Percentiles rank a stretch among this genome's conserved stretches.
Conservation (phyloP, 37 sponge, comb jelly and placozoan species). For the Aplysina aerophoba region DNA sequence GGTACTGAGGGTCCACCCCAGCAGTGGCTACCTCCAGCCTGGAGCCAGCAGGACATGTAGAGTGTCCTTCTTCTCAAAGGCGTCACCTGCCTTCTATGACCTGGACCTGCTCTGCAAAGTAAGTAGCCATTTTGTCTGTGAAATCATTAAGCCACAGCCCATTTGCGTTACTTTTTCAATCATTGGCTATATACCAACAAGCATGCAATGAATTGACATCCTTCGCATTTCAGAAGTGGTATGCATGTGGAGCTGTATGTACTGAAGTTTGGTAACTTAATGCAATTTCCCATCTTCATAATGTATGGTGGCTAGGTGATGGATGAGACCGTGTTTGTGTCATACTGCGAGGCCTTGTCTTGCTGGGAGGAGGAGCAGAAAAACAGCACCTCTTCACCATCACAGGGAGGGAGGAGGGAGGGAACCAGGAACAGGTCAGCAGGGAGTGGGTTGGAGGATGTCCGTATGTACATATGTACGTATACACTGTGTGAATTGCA, state of each 20-base stretch:
- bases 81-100: slow-evolving; percentile 54
- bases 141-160: too few relatives aligned
- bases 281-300: too few relatives aligned
- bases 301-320: slow-evolving; percentile 35
- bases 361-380: slow-evolving; percentile 56
- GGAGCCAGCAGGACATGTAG: slow-evolving; percentile 33
- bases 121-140: background rate
- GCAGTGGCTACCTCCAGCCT: slow-evolving; percentile 72
- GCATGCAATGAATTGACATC: too few relatives aligned
- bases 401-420: slow-evolving; percentile 2
- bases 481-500: background rate
- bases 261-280: too few relatives aligned
- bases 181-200: too few relatives aligned
- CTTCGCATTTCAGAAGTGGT: too few relatives aligned
- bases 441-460: background rate
- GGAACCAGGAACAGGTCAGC: too few relatives aligned
- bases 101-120: slow-evolving; percentile 51
- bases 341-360: slow-evolving; percentile 25
- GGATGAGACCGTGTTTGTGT: slow-evolving; percentile 55
- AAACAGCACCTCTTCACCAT: slow-evolving; percentile 54
- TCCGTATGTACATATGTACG: too few relatives aligned
- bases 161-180: too few relatives aligned
- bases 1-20: slow-evolving; percentile 63
- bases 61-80: slow-evolving; percentile 46
- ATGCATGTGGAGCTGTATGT: too few relatives aligned